Conservation (phyloP, 2,113 vertebrate species). For the Nannospalax galili region DNA sequence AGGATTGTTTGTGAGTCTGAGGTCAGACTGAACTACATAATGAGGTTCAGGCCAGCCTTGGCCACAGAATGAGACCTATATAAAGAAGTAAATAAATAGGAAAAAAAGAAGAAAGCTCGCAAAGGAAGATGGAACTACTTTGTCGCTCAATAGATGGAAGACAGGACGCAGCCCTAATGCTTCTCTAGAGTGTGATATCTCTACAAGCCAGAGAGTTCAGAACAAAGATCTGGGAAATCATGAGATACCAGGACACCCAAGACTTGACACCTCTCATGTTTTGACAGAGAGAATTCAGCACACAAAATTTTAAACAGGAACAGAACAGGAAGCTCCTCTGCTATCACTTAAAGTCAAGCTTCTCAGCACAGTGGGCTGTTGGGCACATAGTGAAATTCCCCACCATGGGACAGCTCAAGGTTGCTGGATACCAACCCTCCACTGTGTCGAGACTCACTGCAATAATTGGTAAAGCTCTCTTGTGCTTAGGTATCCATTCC, state of each 20-base stretch:
- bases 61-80: background rate
- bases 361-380: background rate
- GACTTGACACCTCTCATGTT: background rate
- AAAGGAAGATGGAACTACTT: background rate
- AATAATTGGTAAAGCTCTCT: background rate
- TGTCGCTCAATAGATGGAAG: background rate
- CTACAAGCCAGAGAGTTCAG: background rate
- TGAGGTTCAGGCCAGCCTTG: background rate
- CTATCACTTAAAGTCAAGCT: background rate
- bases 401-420: background rate
- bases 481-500: background rate
- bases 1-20: background rate
- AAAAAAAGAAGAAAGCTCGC: background rate
- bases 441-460: background rate
- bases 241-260: background rate
- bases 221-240: background rate
- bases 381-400: background rate
- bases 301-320: background rate
- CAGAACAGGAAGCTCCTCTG: background rate
- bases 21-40: background rate
- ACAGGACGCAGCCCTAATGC: background rate
- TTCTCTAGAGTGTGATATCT: background rate
- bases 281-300: conserved; percentile 34
- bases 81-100: rapidly evolving
- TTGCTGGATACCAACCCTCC: too few species aligned